These are phyloP conservation scores for Rhopalosiphum maidis DNA, from an alignment of 1,140 invertebrate genomes.

Conservation along the genomic window DNA sequence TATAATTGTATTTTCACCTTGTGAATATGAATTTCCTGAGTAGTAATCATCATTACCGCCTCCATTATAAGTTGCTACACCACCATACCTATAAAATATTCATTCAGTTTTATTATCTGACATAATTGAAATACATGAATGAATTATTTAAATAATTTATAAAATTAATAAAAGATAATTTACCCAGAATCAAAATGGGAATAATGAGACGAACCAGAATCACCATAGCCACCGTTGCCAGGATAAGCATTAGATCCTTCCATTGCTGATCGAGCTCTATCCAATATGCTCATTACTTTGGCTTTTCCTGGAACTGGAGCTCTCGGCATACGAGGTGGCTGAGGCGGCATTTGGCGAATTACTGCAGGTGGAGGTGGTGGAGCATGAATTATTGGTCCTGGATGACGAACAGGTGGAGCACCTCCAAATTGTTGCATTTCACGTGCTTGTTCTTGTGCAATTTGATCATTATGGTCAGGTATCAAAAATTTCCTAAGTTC, in stretches of 20 bases:
- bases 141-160: not conserved
- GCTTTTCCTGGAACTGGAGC: conserved; percentile 64
- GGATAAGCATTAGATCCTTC: conserved; percentile 64
- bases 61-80: conserved; percentile 51
- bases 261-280: conserved; percentile 80
- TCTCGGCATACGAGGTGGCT: conserved; percentile 64
- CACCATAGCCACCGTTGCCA: conserved; percentile 41
- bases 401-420: conserved; percentile 60
- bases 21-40: conserved; percentile 45
- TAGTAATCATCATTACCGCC: conserved; percentile 55
- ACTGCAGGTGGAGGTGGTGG: conserved; percentile 63
- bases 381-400: conserved; percentile 62
- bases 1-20: conserved; percentile 10
- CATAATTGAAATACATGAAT: not conserved
- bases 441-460: conserved; percentile 77
- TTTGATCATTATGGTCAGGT: conserved; percentile 80
- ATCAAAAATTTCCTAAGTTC: conserved; percentile 70
- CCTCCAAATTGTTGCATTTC: conserved; percentile 70
- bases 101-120: not conserved
- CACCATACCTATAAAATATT: conserved; percentile 41
- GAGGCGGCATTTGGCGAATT: conserved; percentile 64
- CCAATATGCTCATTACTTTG: conserved; percentile 84
- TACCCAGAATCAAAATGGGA: conserved; percentile 57
- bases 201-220: conserved; percentile 46
- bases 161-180: not conserved